Evolutionary conservation across 2,797 vertebrate species (phyloP), one percentile per base, ranked within the genome.

Genomic region (Pangasius larnaudii): DNA sequence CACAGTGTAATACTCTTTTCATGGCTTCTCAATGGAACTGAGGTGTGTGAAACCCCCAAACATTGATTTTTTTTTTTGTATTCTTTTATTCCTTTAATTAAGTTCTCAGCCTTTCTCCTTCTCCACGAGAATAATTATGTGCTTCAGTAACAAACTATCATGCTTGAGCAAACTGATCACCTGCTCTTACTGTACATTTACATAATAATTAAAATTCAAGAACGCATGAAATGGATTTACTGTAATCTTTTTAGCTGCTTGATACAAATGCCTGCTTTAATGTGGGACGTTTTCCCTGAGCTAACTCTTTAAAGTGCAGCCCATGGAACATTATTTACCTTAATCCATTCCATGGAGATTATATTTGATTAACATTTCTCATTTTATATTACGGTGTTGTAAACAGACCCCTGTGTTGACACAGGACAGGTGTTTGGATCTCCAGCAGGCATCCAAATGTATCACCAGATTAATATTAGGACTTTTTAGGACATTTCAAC

Each of bases 151-250:
- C 78, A 83, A 82, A 87, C 85, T 61, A 58, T 88, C 85, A 84
- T 49, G 84, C 84, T 69, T 16, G 36, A 88, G 69, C 77, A 78
- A 77, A 77, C 56, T 39, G 49, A 77, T 82, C 84, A 39, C 78
- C 59, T 78, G 78, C 79, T 77, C 72, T 86, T 86, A 84, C 85
- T 86, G 89, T 88, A 90, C 75, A 88, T 87, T 88, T 85, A 53
- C 89, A 90, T 90, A 86, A 89, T 77, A 75, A 88, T 90, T 82
- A 83, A 83, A 83, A 90, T 77, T 83, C 84, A 86, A 59, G 69
- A 88, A 84, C 19, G 84, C 89, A 90, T 88, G 78, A 86, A 88
- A 85, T 59, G 36, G 84, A 83, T 42, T 88, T 77, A 39, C 81
- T 83, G 65, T 85, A 71, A 86, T 88, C 86, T 83, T 84, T 86